Percentiles rank a stretch among this genome's conserved stretches.
Evolutionary conservation across 2,113 vertebrate genomes (phyloP).

Genomic region (Petrocephalus zakoni): DNA sequence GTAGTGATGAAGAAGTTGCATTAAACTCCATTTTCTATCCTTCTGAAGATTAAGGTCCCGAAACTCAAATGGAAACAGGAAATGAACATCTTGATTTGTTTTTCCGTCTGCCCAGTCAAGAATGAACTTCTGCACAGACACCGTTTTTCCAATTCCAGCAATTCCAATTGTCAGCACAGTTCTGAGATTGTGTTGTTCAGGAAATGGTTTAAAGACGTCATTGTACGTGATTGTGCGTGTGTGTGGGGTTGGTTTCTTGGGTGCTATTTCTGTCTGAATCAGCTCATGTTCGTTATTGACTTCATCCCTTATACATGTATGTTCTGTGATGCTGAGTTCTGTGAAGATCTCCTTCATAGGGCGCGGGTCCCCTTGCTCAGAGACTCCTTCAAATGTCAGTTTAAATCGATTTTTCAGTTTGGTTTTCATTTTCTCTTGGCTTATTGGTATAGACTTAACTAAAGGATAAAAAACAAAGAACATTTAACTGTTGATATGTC

Average conservation of each 20-base stretch:
- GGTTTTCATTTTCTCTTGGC: not conserved
- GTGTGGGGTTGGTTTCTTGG: not conserved
- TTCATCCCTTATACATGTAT: not conserved
- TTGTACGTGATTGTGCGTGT: not conserved
- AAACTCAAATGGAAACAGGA: not conserved
- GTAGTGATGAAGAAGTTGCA: not conserved
- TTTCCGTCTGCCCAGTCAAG: not conserved
- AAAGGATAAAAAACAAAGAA: not conserved
- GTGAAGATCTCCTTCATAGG: not conserved
- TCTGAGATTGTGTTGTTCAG: not conserved
- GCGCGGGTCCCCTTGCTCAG: not conserved
- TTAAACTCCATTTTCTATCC: not conserved
- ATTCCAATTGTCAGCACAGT: not conserved
- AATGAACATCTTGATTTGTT: not conserved
- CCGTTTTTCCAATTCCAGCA: not conserved
- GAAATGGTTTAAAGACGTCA: not conserved
- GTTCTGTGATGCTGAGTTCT: not conserved
- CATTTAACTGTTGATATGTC: not conserved
- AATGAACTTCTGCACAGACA: not conserved
- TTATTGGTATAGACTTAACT: not conserved
- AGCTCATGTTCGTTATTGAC: not conserved
- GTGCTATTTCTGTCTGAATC: not conserved
- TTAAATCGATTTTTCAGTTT: not conserved
- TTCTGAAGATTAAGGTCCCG: not conserved
- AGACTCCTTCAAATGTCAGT: not conserved